These are phyloP conservation scores for Scyliorhinus canicula DNA, from an alignment of 2,797 vertebrate species.

Conservation along the genomic window DNA sequence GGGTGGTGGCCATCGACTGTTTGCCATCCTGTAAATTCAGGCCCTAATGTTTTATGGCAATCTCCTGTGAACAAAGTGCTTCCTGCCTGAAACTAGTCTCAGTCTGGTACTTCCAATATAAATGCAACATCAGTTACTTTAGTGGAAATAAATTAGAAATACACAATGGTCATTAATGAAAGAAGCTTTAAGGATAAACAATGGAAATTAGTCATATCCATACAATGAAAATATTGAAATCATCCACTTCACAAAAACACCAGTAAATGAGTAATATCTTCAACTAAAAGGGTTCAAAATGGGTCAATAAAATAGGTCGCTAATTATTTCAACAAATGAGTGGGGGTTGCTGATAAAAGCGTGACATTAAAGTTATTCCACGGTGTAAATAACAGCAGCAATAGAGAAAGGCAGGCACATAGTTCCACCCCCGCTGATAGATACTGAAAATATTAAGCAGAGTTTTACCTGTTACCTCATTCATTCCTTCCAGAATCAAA, in stretches of 20 bases:
- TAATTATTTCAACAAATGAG: background rate
- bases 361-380: background rate
- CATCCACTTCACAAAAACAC: conserved; percentile 27
- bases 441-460: background rate
- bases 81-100: background rate
- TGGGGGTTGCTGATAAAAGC: background rate
- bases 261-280: conserved; percentile 26
- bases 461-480: background rate
- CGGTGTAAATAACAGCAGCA: background rate
- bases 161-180: background rate
- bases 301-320: background rate
- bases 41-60: background rate
- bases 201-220: background rate
- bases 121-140: background rate
- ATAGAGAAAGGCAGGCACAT: background rate
- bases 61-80: background rate
- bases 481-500: background rate
- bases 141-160: background rate
- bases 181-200: conserved; percentile 3
- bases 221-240: conserved; percentile 5
- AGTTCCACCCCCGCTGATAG: background rate
- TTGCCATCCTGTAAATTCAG: too few relatives aligned
- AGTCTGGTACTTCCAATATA: background rate
- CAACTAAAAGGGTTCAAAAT: conserved; percentile 21
- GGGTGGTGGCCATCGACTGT: too few relatives aligned